phyloP scores from a whole-genome alignment of 2,888 invertebrate genomes.

The Pyralis farinalis region DNA sequence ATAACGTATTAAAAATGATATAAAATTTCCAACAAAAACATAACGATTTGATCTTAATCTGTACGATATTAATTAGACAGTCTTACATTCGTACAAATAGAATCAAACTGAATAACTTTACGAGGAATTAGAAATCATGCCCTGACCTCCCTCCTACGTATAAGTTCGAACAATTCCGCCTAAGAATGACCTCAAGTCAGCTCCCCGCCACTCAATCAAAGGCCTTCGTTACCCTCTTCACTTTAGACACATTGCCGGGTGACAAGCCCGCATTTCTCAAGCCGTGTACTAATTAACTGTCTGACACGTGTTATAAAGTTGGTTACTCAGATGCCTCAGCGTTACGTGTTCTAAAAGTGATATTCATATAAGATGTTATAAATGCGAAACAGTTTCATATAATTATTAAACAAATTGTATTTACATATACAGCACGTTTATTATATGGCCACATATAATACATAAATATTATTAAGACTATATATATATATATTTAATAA shows the following conservation, averaged over 20 bases:
- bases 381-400: no score
- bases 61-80: background rate
- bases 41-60: no score
- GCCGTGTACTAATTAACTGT: slow-evolving; percentile 51
- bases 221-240: slow-evolving; percentile 59
- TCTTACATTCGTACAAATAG: background rate
- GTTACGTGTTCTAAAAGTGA: background rate
- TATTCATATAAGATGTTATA: no score
- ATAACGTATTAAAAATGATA: no score
- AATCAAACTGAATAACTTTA: background rate
- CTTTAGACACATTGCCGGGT: slow-evolving; percentile 37
- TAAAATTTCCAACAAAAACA: no score
- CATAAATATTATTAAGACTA: no score
- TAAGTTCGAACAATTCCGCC: background rate
- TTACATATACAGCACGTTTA: no score
- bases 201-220: slow-evolving; percentile 45
- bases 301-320: slow-evolving; percentile 27
- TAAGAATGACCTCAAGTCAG: slow-evolving; percentile 19
- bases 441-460: no score
- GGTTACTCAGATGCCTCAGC: slow-evolving; percentile 9
- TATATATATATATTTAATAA: no score
- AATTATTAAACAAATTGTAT: no score
- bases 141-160: background rate
- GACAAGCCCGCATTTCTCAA: slow-evolving; percentile 57
- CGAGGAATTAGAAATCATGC: background rate